Evolutionary conservation across 1,140 invertebrate species (phyloP).

Genomic region (Samia ricini): DNA sequence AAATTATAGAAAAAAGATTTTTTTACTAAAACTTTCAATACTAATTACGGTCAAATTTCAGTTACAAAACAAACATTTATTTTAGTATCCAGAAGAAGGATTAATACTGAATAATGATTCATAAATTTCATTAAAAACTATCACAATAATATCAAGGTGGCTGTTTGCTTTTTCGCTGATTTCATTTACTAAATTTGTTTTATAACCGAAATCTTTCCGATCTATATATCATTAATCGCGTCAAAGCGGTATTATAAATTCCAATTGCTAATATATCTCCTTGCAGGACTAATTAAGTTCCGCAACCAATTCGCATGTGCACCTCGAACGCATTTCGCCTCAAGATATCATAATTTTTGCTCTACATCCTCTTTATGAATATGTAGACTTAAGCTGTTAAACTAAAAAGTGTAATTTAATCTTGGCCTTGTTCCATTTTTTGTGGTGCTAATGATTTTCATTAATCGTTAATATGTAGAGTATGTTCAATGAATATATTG

Average conservation of each 20-base stretch:
- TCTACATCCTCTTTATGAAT: constrained; percentile 25
- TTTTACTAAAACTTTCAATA: no score
- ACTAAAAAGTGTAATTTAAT: constrained; percentile 1
- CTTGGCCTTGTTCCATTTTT: no score
- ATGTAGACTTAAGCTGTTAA: neutral
- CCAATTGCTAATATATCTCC: constrained; percentile 63
- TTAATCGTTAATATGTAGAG: no score
- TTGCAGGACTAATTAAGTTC: constrained; percentile 60
- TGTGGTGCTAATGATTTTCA: no score
- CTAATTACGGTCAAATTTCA: no score
- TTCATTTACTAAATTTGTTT: neutral
- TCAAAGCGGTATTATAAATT: constrained; percentile 49
- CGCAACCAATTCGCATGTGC: constrained; percentile 58
- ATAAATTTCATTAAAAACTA: no score
- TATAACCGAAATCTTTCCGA: neutral
- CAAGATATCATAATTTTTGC: constrained; percentile 60
- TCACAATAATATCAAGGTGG: no score
- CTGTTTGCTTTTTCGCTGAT: neutral
- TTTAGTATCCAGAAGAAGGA: no score
- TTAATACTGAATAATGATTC: no score
- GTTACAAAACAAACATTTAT: no score
- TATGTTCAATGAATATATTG: no score
- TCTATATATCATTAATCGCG: constrained; percentile 33
- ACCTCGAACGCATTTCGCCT: constrained; percentile 51
- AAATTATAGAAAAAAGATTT: no score